Evolutionary conservation across 2,888 invertebrate species (phyloP), one percentile per base, ranked within the genome.

Genomic region (Platypus cylindrus): DNA sequence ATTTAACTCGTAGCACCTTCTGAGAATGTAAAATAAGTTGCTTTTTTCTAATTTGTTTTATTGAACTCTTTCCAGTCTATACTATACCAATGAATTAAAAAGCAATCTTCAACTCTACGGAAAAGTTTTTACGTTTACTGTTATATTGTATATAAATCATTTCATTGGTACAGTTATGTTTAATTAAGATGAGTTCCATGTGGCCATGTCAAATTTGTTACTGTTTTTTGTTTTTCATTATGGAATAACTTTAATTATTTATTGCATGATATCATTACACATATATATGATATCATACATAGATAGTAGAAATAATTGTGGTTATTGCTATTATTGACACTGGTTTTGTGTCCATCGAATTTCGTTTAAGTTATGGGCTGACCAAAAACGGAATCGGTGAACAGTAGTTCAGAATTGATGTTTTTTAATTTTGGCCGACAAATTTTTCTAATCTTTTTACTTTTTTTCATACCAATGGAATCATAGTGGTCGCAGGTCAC

Each of bases 321-420:
- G 58, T 59, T 58, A 56, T 55, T 56, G 54, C 55, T 55, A 37
- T 33, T 40, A 36, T 24, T 26, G 56, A 56, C 55, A 56, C 55
- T 56, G 48, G 46, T 50, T 32, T 37, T 52, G 57, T 56, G 57
- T 55, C 33, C 47, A 48, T 55, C 58, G 58, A 54, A 50, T 58
- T 56, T 55, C 59, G 54, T 58, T 61, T 59, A 36, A 37, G 40
- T 43, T 59, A 49, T 40, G 48, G 60, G 59, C 59, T 59, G 55
- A 43, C 40, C 38, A 51, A 55, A 59, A 59, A 57, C 55, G 55
- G 54, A 55, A 54, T 56, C 50, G 59, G 57, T 48, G n/a, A n/a
- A 52, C 52, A 55, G 52, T 59, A 59, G 60, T 54, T 59, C 60
- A 60, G 60, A 60, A 60, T 61, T 60, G 57, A 50, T 55, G 55